Evolutionary conservation across 2,113 vertebrate species (phyloP).

Genomic region (Atlantisia rogersi): DNA sequence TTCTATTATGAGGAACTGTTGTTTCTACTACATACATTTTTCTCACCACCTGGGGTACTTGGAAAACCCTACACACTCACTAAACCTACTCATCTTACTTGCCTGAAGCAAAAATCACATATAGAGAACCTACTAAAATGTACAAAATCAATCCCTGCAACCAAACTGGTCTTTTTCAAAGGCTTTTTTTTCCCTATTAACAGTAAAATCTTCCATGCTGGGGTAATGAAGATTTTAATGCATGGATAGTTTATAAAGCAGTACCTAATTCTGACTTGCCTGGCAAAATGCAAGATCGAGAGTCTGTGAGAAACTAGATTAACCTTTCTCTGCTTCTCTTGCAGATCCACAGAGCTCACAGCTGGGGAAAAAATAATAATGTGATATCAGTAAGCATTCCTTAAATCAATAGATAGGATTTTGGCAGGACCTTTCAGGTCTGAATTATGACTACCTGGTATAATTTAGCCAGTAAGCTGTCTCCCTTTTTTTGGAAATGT

Average conservation of each 20-base stretch:
- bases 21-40: not conserved
- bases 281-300: not conserved
- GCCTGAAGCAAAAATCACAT: not conserved
- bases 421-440: not conserved
- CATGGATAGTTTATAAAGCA: not conserved
- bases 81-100: not conserved
- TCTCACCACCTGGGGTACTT: not conserved
- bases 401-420: conserved; percentile 3
- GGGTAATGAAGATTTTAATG: not conserved
- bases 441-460: not conserved
- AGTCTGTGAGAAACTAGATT: not conserved
- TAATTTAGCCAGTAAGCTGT: not conserved
- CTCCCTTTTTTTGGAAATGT: not conserved
- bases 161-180: not conserved
- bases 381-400: not conserved
- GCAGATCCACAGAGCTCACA: not conserved
- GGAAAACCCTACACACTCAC: not conserved
- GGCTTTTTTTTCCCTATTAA: not conserved
- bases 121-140: not conserved
- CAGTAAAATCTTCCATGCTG: not conserved
- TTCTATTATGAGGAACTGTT: not conserved
- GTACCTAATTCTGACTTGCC: not conserved
- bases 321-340: not conserved
- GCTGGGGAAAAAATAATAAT: not conserved
- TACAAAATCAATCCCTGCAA: not conserved